phyloP scores from a whole-genome alignment of 2,113 vertebrate genomes.

The Eidolon helvum region DNA sequence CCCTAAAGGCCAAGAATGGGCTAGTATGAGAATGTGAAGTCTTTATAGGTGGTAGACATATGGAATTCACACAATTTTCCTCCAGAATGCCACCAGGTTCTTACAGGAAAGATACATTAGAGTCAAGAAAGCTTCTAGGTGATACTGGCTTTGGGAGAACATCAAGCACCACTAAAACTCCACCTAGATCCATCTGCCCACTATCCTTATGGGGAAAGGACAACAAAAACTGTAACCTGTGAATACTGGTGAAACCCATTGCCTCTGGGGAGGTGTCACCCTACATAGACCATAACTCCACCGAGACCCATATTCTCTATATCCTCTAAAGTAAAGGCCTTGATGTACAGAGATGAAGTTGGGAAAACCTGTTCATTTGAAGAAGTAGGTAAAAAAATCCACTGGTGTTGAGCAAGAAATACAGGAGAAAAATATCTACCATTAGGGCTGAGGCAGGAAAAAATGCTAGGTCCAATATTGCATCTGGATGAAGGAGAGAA shows the following conservation, averaged over 20 bases:
- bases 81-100: not conserved
- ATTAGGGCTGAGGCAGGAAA: not conserved
- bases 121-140: not conserved
- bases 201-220: not conserved
- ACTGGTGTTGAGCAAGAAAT: not conserved
- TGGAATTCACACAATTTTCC: not conserved
- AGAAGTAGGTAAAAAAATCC: not conserved
- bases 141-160: not conserved
- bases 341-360: fast-evolving
- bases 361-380: not conserved
- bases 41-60: not conserved
- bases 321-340: not conserved
- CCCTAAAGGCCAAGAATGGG: not conserved
- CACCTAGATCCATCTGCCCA: not conserved
- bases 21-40: not conserved
- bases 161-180: not conserved
- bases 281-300: not conserved
- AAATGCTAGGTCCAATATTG: not conserved
- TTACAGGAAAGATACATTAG: not conserved
- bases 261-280: not conserved
- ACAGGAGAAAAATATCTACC: not conserved
- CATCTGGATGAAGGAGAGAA: not conserved
- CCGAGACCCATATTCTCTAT: not conserved
- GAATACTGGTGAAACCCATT: not conserved
- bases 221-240: not conserved